Evolutionary conservation across 2,888 invertebrate genomes (phyloP).

Genomic region (Pterostichus niger): DNA sequence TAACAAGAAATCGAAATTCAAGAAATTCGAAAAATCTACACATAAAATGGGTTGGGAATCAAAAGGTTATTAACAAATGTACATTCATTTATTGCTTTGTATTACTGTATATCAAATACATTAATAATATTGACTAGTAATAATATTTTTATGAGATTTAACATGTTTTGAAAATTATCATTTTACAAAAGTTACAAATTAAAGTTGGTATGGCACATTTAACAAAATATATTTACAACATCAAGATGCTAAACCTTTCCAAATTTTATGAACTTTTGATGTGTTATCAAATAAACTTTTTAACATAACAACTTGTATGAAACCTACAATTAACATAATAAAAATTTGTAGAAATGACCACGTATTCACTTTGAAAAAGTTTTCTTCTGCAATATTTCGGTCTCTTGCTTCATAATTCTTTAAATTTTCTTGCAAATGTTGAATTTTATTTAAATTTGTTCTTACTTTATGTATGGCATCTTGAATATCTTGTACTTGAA

Average conservation of each 20-base stretch:
- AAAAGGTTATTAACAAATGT: conserved; percentile 60
- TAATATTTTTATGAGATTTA: conserved; percentile 29
- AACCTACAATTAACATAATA: conserved; percentile 86
- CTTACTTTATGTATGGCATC: conserved; percentile 83
- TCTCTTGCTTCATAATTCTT: conserved; percentile 89
- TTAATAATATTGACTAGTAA: conserved; percentile 60
- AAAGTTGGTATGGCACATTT: conserved; percentile 62
- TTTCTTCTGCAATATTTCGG: conserved; percentile 89
- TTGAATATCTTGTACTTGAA: conserved; percentile 83
- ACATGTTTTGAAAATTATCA: conserved; percentile 33
- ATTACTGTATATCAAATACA: conserved; percentile 64
- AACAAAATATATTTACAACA: conserved; percentile 21
- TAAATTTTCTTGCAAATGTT: conserved; percentile 84
- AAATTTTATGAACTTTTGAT: conserved; percentile 74
- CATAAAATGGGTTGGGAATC: conserved; percentile 66
- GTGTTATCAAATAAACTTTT: conserved; percentile 86
- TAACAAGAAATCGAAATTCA: conserved; percentile 84
- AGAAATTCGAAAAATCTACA: conserved; percentile 81
- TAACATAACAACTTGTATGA: conserved; percentile 88
- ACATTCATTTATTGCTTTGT: conserved; percentile 63
- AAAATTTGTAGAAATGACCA: conserved; percentile 88
- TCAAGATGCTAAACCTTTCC: conserved; percentile 72
- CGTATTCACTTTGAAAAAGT: conserved; percentile 88
- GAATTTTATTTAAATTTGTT: conserved; percentile 81
- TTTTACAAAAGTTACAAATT: conserved; percentile 55